Percentiles rank a stretch among this genome's conserved stretches.
Evolutionary conservation across 2,113 vertebrate species (phyloP).

Genomic region (Tupaia tana): DNA sequence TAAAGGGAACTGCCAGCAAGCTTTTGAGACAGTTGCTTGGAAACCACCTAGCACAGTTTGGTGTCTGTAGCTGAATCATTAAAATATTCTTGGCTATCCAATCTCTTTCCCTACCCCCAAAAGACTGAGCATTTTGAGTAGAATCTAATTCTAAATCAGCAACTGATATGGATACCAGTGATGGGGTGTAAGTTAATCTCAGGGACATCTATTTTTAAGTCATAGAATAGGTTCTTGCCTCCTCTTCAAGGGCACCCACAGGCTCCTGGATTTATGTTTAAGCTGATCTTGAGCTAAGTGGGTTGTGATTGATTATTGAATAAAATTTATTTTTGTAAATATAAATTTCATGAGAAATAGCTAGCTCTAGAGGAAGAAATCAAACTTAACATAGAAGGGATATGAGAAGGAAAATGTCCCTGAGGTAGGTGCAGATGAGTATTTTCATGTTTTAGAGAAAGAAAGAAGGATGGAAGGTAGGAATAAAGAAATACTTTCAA

Average conservation of each 20-base stretch:
- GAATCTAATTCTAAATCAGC: conserved; percentile 53
- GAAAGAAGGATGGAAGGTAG: neutral
- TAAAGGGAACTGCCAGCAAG: conserved; percentile 41
- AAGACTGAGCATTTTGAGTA: conserved; percentile 39
- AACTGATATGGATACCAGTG: neutral
- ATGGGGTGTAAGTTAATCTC: neutral
- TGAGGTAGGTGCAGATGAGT: neutral
- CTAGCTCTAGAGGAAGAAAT: neutral
- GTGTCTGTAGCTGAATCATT: conserved; percentile 57
- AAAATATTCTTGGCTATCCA: neutral
- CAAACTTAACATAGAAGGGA: neutral
- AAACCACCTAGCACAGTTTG: conserved; percentile 57
- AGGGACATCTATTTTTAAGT: neutral
- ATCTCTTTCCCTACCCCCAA: neutral
- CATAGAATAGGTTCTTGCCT: neutral
- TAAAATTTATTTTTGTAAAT: neutral
- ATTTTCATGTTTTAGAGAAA: neutral
- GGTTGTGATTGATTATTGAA: neutral
- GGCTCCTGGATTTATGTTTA: neutral
- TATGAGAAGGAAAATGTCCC: neutral
- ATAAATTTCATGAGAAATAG: neutral
- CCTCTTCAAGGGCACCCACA: neutral
- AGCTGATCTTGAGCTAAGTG: neutral
- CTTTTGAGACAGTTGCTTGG: conserved; percentile 65
- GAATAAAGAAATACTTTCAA: neutral